Evolutionary conservation across 2,797 vertebrate genomes (phyloP).

Genomic region (Catostomus latipinnis): DNA sequence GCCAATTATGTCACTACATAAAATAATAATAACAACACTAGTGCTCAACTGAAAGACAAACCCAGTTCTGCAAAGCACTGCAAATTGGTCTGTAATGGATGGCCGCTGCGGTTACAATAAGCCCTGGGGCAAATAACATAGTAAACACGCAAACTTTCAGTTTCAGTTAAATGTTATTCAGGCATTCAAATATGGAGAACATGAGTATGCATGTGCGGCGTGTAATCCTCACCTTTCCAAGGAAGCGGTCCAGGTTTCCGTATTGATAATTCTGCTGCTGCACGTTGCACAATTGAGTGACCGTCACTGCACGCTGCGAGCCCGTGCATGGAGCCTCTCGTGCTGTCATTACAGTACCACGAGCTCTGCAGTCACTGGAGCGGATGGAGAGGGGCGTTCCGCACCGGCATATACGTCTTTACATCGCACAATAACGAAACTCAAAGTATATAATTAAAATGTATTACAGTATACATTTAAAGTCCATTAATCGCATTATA

Average conservation of each 20-base stretch:
- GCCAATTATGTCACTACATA: neutral
- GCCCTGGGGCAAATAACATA: neutral
- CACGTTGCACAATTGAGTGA: conserved; percentile 40
- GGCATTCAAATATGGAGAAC: neutral
- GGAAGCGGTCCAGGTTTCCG: conserved; percentile 63
- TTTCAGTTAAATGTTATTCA: neutral
- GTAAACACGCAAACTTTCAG: conserved; percentile 11
- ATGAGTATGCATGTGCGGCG: neutral
- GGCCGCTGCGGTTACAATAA: conserved; percentile 30
- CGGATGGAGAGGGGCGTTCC: conserved; percentile 48
- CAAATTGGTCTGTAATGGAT: conserved; percentile 44
- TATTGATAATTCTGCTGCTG: conserved; percentile 43
- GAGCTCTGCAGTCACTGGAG: conserved; percentile 20
- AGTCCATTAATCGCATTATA: neutral
- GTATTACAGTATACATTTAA: neutral
- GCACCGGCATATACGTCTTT: conserved; percentile 15
- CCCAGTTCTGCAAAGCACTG: conserved; percentile 31
- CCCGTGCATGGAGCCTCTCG: conserved; percentile 29
- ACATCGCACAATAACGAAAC: neutral
- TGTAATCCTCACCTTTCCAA: conserved; percentile 56
- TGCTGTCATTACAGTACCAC: conserved; percentile 32
- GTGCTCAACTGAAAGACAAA: conserved; percentile 9
- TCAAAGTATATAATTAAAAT: neutral
- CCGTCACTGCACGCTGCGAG: conserved; percentile 34
- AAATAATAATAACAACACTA: neutral